Conservation (phyloP, 2,113 vertebrate genomes). For the Equus przewalskii region DNA sequence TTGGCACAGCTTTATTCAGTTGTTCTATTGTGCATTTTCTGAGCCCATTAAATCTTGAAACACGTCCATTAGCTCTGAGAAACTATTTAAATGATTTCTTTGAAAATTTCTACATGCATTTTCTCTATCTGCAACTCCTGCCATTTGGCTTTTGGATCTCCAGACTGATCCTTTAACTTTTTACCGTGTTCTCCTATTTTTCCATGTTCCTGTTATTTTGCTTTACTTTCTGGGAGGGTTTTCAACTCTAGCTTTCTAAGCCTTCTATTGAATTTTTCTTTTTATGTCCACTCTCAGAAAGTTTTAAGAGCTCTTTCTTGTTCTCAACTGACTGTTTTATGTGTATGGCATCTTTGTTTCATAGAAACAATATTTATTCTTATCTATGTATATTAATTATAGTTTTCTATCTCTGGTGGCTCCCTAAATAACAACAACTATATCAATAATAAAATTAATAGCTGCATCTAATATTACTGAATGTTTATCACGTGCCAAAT, state of each 20-base stretch:
- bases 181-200: neutral
- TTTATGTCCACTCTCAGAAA: neutral
- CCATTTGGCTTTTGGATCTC: neutral
- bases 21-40: neutral
- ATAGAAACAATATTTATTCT: neutral
- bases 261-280: neutral
- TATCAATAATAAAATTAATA: neutral
- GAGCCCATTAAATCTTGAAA: constrained; percentile 7
- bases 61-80: neutral
- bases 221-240: constrained; percentile 10
- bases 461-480: neutral
- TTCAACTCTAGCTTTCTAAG: constrained; percentile 28
- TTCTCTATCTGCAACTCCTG: neutral
- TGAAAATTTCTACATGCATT: neutral
- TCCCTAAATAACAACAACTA: neutral
- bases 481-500: neutral
- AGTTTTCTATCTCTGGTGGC: neutral
- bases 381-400: neutral
- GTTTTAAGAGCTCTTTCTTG: neutral
- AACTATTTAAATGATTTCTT: neutral
- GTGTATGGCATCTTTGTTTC: neutral
- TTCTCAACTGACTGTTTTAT: neutral
- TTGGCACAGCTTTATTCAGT: neutral
- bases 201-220: neutral
- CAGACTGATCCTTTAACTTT: neutral